Evolutionary conservation across 2,888 invertebrate species (phyloP), one percentile per base, ranked within the genome.

Genomic region (Lithophane socia): DNA sequence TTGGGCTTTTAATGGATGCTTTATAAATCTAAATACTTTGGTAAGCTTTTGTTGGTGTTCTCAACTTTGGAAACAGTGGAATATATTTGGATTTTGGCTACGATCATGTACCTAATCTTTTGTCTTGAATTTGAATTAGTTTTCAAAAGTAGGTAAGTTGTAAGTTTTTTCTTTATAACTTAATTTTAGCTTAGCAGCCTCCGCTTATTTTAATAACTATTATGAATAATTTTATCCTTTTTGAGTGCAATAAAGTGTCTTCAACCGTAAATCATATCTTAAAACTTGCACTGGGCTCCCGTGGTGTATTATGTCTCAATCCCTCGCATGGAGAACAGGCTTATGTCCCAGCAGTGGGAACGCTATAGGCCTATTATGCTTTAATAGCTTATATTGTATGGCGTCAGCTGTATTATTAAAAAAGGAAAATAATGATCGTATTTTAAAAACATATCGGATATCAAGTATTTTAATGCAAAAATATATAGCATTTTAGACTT

Each of bases 1-100:
- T 82, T 79, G 64, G 64, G 84, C 56, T 74, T 72, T 71, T 74
- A 71, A 64, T 70, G 56, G 52, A 44, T 18, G 66, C 68, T 66
- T 49, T 73, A 49, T n/a, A n/a, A n/a, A n/a, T n/a, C n/a, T n/a
- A 73, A 52, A 63, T 58, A 70, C 24, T 82, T 78, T 42, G 3
- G 24, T 67, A 52, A 66, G 16, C n/a, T 70, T 69, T 60, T 54
- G 60, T 72, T 67, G 47, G 16, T 42, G 24, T 75, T 68, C 56
- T 75, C 12, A 47, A 42, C 21, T 68, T 64, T 42, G 37, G 37
- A 37, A 37, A 37, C 1, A 42, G n/a, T 24, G 0, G 9, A 52
- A 73, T 80, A 66, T 54, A 56, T 73, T 66, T n/a, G 10, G 10
- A 49, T 29, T 64, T 77, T 44, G 56, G 42, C 5, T 29, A 56